Evolutionary conservation across 1,140 invertebrate genomes (phyloP), one percentile per base, ranked within the genome.

Genomic region (Zaprionus davidi): DNA sequence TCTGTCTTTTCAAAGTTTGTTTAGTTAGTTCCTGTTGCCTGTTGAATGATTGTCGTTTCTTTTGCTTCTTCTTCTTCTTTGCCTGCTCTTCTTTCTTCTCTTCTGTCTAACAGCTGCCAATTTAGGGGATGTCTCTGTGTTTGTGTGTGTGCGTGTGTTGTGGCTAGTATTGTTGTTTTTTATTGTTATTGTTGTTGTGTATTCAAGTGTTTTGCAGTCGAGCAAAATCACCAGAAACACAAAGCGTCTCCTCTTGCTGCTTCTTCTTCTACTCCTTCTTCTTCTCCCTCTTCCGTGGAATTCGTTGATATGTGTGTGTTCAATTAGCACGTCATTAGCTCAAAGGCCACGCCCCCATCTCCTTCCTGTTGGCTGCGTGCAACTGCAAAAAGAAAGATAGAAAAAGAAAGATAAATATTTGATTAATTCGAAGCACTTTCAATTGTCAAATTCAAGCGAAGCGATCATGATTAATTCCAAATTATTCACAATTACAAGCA

Each of bases 251-350:
- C 70, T 28, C 58, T 63, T 60, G 64, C 46, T 51, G 3, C 46
- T 20, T 22, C 46, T 17, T 22, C 46, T 49, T 20, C 46, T 12
- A 17, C 44, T 51, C 11, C 20, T 22, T 12, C 46, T 11, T 22
- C 46, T 20, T 11, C 46, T 22, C 1, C 46, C 12, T 49, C 20
- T 20, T 22, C 60, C 75, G 66, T 73, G 78, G 74, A 90, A 81
- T 87, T 88, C 80, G 77, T 87, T 87, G 84, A 87, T 88, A 88
- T 88, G 85, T 90, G 77, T 84, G 85, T 90, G 73, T 81, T 82
- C 68, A 59, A 67, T 82, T 82, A 82, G 81, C 81, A 77, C 76
- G 62, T 80, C 71, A 71, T 81, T 71, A 64, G 75, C 77, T 81
- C n/a, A 81, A 82, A 79, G 79, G 82, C 79, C 82, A 86, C 81